These are phyloP conservation scores for Tethya wilhelma DNA, from an alignment of 37 sponge, comb jelly and placozoan genomes.

Conservation along the genomic window DNA sequence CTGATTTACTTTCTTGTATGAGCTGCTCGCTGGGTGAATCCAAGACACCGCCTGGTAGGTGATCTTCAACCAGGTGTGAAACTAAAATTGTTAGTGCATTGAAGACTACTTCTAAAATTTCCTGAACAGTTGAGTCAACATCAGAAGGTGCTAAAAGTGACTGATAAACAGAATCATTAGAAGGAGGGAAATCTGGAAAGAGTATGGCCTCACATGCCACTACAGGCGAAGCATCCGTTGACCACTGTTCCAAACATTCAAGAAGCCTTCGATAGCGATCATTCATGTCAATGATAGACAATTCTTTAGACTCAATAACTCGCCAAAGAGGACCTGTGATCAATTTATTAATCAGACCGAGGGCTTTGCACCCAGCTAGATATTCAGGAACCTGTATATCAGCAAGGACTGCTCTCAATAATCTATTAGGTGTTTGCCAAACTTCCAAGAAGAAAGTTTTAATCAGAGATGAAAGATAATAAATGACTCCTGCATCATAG, in stretches of 20 bases:
- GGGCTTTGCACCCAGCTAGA: slow-evolving; percentile 35
- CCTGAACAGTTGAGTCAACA: slow-evolving; percentile 5
- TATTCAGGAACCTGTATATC: slow-evolving; percentile 34
- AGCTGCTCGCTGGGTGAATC: background rate
- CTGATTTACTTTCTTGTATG: slow-evolving; percentile 15
- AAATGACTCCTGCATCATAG: slow-evolving; percentile 51
- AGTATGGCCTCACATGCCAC: slow-evolving; percentile 24
- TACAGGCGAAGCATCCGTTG: slow-evolving; percentile 13
- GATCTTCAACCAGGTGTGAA: slow-evolving; percentile 1
- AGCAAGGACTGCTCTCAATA: slow-evolving; percentile 22
- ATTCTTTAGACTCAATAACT: slow-evolving; percentile 19
- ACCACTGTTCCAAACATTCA: slow-evolving; percentile 10
- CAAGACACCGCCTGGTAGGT: slow-evolving; percentile 14
- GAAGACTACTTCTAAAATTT: slow-evolving; percentile 2
- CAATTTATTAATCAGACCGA: slow-evolving; percentile 42
- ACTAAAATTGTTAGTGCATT: slow-evolving; percentile 1
- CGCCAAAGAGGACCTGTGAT: slow-evolving; percentile 61
- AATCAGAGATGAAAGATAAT: background rate
- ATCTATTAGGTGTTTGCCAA: slow-evolving; percentile 36
- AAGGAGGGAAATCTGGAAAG: slow-evolving; percentile 5
- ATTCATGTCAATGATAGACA: slow-evolving; percentile 47
- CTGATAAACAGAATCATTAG: slow-evolving; percentile 10
- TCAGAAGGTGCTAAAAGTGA: background rate
- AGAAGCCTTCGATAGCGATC: slow-evolving; percentile 3
- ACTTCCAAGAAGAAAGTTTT: background rate